Percentiles rank a stretch among this genome's conserved stretches.
Evolutionary conservation across 2,797 vertebrate species (phyloP).

Genomic region (Cuniculus paca): DNA sequence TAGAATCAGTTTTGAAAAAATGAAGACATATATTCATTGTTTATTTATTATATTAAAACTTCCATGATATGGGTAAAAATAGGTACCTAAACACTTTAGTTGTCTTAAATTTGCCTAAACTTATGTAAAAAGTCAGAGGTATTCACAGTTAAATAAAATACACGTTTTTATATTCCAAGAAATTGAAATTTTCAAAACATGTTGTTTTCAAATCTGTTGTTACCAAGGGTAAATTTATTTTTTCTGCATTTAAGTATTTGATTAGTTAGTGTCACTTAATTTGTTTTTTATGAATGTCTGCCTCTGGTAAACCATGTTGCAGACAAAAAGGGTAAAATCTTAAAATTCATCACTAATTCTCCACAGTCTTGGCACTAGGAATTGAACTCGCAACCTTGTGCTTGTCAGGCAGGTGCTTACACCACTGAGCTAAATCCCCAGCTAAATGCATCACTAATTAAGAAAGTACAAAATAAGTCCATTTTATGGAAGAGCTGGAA

Average conservation of each 20-base stretch:
- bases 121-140: neutral
- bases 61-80: neutral
- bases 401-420: too few relatives aligned
- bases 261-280: slow-evolving; percentile 78
- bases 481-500: slow-evolving; percentile 78
- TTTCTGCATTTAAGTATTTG: slow-evolving; percentile 64
- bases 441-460: slow-evolving; percentile 82
- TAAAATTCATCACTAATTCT: slow-evolving; percentile 81
- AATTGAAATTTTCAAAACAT: slow-evolving; percentile 71
- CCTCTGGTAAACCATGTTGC: slow-evolving; percentile 77
- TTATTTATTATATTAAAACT: neutral
- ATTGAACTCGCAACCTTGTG: too few relatives aligned
- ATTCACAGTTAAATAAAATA: slow-evolving; percentile 31
- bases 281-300: slow-evolving; percentile 77
- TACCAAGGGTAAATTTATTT: neutral
- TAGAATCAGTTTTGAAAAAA: neutral
- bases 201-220: slow-evolving; percentile 65
- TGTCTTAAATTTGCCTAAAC: neutral
- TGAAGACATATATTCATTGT: neutral
- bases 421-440: too few relatives aligned
- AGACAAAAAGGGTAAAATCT: slow-evolving; percentile 81
- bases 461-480: slow-evolving; percentile 73
- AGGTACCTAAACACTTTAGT: neutral
- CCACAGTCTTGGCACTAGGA: too few relatives aligned
- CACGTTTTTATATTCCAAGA: slow-evolving; percentile 15